Evolutionary conservation across 2,888 invertebrate genomes (phyloP), one percentile per base, ranked within the genome.

Genomic region (Silvanus unidentatus): DNA sequence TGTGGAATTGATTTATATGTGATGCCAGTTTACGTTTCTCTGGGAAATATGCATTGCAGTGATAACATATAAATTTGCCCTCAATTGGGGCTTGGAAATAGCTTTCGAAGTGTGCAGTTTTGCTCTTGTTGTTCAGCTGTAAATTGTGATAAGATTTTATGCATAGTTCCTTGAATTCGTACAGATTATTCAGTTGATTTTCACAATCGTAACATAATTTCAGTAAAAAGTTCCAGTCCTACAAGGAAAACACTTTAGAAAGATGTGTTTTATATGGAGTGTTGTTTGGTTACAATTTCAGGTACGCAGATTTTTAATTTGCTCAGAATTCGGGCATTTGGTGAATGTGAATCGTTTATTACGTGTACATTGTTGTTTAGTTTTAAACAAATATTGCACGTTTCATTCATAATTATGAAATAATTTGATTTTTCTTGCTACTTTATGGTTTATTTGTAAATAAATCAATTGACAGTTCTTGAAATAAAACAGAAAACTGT

Each of bases 101-200:
- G 16, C 30, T 40, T 39, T 44, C 28, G 16, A 41, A 37, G 44
- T 42, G 38, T 29, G 28, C 39, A 9, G 16, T 29, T 34, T 40
- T 40, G 27, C 30, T 16, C 10, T 39, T 32, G 32, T 44, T 42
- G 4, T 39, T 42, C 6, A 30, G 38, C 40, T 43, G 54, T 11
- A 48, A 52, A 16, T 44, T 40, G 14, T 43, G 43, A 16, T 55
- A 52, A 8, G 66, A 64, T 12, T 53, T 54, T 14, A 66, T 53
- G 49, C 66, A 67, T 16, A 58, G 45, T 39, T 58, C 52, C 40
- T 60, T 55, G 48, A 68, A 68, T n/a, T 49, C 49, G 42, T 56
- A 60, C 1, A 59, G 54, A 11, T 50, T 53, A 39, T 63, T 54
- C n/a, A 68, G 47, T 40, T 60, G 52, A 15, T 56, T 38, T 10